phyloP scores from a whole-genome alignment of 2,888 invertebrate species.

The Phymatocera aterrima region DNA sequence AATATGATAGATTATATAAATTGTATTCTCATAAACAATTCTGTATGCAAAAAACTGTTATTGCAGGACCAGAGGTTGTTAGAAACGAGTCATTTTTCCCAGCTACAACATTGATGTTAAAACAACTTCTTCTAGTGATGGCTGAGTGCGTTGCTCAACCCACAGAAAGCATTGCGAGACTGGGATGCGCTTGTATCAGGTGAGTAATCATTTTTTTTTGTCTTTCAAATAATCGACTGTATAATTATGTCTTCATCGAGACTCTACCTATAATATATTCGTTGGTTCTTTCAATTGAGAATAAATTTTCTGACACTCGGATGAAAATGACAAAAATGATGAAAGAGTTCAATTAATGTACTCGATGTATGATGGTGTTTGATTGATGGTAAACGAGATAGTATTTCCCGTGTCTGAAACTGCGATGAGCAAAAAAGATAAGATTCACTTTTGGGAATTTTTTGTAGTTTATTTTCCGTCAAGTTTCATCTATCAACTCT shows the following conservation, averaged over 20 bases:
- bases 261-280: neutral
- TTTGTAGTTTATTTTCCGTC: too few relatives aligned
- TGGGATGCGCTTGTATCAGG: conserved; percentile 94
- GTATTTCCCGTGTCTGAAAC: too few relatives aligned
- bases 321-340: too few relatives aligned
- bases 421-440: too few relatives aligned
- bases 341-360: too few relatives aligned
- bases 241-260: neutral
- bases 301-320: neutral
- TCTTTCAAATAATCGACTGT: neutral
- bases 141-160: conserved; percentile 95
- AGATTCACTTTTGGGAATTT: too few relatives aligned
- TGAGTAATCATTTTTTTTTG: conserved; percentile 66
- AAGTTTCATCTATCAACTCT: too few relatives aligned
- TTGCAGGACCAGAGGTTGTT: conserved; percentile 63
- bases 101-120: conserved; percentile 85
- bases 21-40: neutral
- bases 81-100: conserved; percentile 66
- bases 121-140: conserved; percentile 89
- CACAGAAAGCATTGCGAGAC: conserved; percentile 91
- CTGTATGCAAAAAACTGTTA: neutral
- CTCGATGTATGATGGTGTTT: too few relatives aligned
- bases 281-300: neutral
- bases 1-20: neutral
- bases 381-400: too few relatives aligned